Evolutionary conservation across 1,140 invertebrate species (phyloP).

Genomic region (Tribolium madens): DNA sequence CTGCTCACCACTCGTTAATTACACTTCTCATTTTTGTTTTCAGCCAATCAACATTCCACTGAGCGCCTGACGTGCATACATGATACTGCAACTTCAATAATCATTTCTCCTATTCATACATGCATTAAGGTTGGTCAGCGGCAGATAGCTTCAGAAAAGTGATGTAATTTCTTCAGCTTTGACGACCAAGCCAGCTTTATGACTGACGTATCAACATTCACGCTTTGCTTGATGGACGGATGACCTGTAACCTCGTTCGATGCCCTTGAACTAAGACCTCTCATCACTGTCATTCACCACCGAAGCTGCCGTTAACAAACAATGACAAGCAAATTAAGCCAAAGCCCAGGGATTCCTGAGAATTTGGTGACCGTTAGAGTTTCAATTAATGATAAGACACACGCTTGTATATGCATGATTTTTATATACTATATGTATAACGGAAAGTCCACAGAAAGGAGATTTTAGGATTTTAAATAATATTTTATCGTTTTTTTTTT

Average conservation of each 20-base stretch:
- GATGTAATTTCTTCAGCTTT: slow-evolving; percentile 35
- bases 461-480: too few species aligned
- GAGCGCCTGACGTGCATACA: slow-evolving; percentile 19
- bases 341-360: neutral
- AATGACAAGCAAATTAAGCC: slow-evolving; percentile 46
- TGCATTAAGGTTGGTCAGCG: slow-evolving; percentile 18
- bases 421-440: too few species aligned
- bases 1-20: slow-evolving; percentile 7
- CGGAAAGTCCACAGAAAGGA: too few species aligned
- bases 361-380: neutral
- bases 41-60: slow-evolving; percentile 35
- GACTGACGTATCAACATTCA: slow-evolving; percentile 39
- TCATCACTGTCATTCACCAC: slow-evolving; percentile 43
- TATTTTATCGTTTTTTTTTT: too few species aligned
- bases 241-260: slow-evolving; percentile 32
- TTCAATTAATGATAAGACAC: neutral
- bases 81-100: slow-evolving; percentile 29
- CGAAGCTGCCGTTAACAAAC: slow-evolving; percentile 42
- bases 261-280: slow-evolving; percentile 38
- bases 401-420: too few species aligned
- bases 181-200: slow-evolving; percentile 27
- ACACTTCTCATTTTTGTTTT: slow-evolving; percentile 27
- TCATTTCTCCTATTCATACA: slow-evolving; percentile 28
- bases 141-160: slow-evolving; percentile 6
- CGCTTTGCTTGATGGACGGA: slow-evolving; percentile 29